A percentile compares a stretch with the other conserved stretches of the same genome.
Conservation (phyloP, 1,140 invertebrate genomes). For the Drosophila elegans region DNA sequence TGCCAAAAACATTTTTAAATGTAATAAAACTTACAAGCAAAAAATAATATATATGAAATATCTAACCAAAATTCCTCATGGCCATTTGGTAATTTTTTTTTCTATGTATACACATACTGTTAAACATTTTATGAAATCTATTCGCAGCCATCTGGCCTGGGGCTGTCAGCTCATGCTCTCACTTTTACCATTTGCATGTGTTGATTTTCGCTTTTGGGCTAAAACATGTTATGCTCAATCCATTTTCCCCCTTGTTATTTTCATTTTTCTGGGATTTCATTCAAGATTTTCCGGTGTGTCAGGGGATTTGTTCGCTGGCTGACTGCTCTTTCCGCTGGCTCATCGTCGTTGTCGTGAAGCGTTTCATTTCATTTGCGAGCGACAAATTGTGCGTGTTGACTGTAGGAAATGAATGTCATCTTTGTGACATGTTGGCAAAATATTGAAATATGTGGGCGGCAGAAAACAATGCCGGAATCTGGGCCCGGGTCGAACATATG, state of each 20-base stretch:
- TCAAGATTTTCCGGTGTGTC: conserved; percentile 62
- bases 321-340: conserved; percentile 10
- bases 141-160: conserved; percentile 51
- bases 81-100: neutral
- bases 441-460: conserved; percentile 67
- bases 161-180: conserved; percentile 31
- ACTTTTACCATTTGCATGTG: conserved; percentile 49
- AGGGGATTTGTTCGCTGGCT: conserved; percentile 8
- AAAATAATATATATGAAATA: neutral
- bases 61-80: neutral
- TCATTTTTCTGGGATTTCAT: conserved; percentile 32
- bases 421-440: conserved; percentile 77
- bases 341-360: conserved; percentile 50
- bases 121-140: conserved; percentile 41
- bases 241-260: conserved; percentile 25
- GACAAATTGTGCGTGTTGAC: conserved; percentile 82
- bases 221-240: conserved; percentile 50
- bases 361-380: conserved; percentile 74
- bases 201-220: conserved; percentile 66
- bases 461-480: conserved; percentile 26
- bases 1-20: too few species aligned
- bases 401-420: conserved; percentile 79
- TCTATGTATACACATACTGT: conserved; percentile 1
- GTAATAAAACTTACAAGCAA: neutral
- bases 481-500: conserved; percentile 12